Evolutionary conservation across 2,888 invertebrate genomes (phyloP), one percentile per base, ranked within the genome.

Genomic region (Halictus ligatus): DNA sequence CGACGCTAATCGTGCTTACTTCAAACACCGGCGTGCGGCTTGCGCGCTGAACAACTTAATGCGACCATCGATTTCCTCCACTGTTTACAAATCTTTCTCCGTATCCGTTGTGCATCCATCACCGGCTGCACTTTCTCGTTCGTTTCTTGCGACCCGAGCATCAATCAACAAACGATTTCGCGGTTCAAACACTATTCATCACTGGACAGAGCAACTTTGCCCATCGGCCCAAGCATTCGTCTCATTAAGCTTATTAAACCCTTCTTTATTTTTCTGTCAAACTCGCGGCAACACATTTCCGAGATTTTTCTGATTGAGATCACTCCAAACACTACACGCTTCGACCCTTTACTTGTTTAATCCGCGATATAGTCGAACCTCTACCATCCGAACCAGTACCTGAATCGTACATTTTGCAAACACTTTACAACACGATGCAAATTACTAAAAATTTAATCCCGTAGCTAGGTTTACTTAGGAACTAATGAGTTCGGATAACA

Each of bases 1-100:
- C 86, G 86, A 85, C 79, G 48, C n/a, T 76, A 81, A 81, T 81
- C 86, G 78, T 67, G 77, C 60, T 81, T 74, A 75, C 71, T 72
- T 79, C 85, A 50, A 85, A 73, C 79, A 40, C 15, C 43, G 48
- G 25, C 46, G 21, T n/a, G 40, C 50, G 21, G 29, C 64, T 29
- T 40, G 69, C 40, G 29, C 21, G 50, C 71, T 50, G 48, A 50
- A 64, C 64, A 58, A 79, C 75, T 79, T 67, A 67, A 75, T 74
- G 76, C 74, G 73, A 72, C 67, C 78, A 84, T 84, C 85, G 75
- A 85, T 76, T 73, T 21, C 35, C 54, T 25, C 2, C 8, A 25
- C 50, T 67, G 46, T 73, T 48, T 73, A 10, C 64, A 35, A 15
- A 46, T 46, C 35, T 72, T 35, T 72, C 35, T 21, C 25, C n/a